Percentiles rank a stretch among this genome's conserved stretches.
These are phyloP conservation scores for Nothocercus nigrocapillus DNA, from an alignment of 2,113 vertebrate species.

Conservation along the genomic window DNA sequence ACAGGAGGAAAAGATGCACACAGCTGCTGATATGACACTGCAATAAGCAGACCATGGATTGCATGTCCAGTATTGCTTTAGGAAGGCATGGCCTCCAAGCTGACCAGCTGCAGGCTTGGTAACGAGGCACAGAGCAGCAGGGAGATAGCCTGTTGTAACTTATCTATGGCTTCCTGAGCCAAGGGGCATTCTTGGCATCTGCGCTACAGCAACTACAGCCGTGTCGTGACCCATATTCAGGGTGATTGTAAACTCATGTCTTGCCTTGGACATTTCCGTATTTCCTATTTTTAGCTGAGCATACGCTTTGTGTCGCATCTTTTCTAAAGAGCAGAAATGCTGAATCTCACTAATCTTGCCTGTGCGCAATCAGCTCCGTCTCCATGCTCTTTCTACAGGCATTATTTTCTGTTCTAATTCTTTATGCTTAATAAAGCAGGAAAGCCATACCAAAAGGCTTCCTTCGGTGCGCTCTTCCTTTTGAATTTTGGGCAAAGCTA, in stretches of 20 bases:
- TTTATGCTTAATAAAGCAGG: background rate
- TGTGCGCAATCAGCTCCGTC: background rate
- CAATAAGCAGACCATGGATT: fast-evolving
- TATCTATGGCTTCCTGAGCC: background rate
- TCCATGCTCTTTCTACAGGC: background rate
- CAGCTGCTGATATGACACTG: background rate
- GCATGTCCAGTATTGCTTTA: background rate
- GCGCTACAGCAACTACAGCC: background rate
- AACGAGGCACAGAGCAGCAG: background rate
- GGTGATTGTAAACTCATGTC: background rate
- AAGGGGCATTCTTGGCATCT: background rate
- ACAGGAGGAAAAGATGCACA: background rate
- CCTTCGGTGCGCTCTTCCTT: background rate
- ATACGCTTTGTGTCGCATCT: background rate
- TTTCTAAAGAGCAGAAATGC: background rate
- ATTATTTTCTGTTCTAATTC: background rate
- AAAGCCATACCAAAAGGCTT: background rate
- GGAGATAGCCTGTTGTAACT: background rate
- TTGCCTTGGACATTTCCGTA: background rate
- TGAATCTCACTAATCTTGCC: background rate
- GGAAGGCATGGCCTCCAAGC: background rate
- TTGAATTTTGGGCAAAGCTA: background rate
- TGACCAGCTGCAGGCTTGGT: background rate
- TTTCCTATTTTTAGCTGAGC: background rate
- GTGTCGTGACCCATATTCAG: background rate